Conservation (phyloP, 2,888 invertebrate species). For the Epinotia bilunana region DNA sequence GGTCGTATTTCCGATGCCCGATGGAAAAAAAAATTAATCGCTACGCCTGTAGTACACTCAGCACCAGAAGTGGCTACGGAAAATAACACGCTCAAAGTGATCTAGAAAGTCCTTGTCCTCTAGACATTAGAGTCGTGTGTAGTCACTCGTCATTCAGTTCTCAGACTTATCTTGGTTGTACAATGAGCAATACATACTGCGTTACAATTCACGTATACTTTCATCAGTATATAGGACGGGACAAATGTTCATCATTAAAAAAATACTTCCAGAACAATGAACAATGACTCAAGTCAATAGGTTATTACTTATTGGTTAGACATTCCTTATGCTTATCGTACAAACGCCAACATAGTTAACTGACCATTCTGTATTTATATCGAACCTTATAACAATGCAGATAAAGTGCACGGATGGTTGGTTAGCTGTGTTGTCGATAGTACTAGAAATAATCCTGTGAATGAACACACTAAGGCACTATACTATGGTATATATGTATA, state of each 20-base stretch:
- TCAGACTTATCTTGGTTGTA: neutral
- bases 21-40: too few species aligned
- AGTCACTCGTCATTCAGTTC: neutral
- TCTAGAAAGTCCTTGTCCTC: too few species aligned
- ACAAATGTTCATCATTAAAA: slow-evolving; percentile 10
- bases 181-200: neutral
- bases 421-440: too few species aligned
- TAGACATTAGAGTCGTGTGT: too few species aligned
- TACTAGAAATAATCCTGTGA: neutral
- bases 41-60: too few species aligned
- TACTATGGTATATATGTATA: neutral
- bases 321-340: slow-evolving; percentile 23
- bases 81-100: too few species aligned
- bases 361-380: too few species aligned
- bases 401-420: too few species aligned
- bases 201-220: neutral
- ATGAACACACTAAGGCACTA: neutral
- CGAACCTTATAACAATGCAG: too few species aligned
- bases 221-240: slow-evolving; percentile 2
- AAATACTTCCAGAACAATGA: neutral
- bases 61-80: too few species aligned
- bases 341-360: too few species aligned
- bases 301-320: slow-evolving; percentile 3
- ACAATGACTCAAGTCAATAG: neutral
- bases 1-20: too few species aligned